Base-by-base conservation (phyloP, 2,888 invertebrate genomes). In the Polylopha cassiicola region DNA sequence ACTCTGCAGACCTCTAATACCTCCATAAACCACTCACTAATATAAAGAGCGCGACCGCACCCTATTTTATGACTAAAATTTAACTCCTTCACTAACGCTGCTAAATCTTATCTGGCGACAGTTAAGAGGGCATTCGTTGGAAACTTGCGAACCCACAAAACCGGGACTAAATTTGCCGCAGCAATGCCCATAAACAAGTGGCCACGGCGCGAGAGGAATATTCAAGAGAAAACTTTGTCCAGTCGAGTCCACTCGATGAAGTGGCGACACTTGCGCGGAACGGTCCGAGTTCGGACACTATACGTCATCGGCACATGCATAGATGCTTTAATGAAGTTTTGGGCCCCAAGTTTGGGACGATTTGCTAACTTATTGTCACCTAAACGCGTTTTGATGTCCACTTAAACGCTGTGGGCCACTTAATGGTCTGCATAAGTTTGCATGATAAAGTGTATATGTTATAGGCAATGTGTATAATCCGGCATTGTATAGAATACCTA, bases 291-390 rank as follows among this genome's bases (percentile, higher is more conserved):
- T 77, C 55, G 63, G 65, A 61, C 65, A 58, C 58, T 59, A 60
- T 65, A 66, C 73, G 71, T 79, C 79, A 74, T 26, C 65, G 63
- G 61, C 50, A 52, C 73, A 71, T 79, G 80, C 77, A 77, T 75
- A 70, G 78, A 71, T 68, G 71, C 64, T 75, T 73, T 84, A 82
- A 85, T 85, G 84, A 81, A 81, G 81, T 74, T 62, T 57, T 54
- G 55, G 61, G 61, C 57, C 61, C 61, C 65, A 69, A 78, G 70
- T 76, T 78, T 69, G 62, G 64, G 65, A 58, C 58, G 49, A 75
- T 67, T 54, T 57, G 52, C 64, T 74, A 77, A 82, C 66, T 82
- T 80, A 77, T 74, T 65, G 71, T 70, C 61, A 69, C 70, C 70
- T 77, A 73, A 81, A 72, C 75, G 62, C 55, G 65, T 61, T 80